Percentiles rank a stretch among this genome's conserved stretches.
These are phyloP conservation scores for Coreius guichenoti DNA, from an alignment of 2,797 vertebrate genomes.

Conservation along the genomic window DNA sequence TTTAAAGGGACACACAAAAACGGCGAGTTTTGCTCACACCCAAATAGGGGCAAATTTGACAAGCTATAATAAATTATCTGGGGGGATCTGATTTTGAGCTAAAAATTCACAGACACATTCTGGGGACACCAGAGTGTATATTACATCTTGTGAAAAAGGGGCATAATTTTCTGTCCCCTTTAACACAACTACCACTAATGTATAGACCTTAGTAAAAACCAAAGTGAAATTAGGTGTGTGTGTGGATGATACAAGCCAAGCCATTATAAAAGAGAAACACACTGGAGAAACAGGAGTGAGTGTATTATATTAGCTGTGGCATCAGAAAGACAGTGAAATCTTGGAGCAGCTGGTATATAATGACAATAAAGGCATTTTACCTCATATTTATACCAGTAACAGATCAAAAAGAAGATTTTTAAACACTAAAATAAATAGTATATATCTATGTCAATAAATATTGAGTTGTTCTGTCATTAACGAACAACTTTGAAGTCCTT, in stretches of 20 bases:
- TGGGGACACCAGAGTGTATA: too few species aligned
- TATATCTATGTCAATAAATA: background rate
- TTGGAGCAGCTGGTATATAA: background rate
- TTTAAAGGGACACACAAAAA: too few species aligned
- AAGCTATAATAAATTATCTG: too few species aligned
- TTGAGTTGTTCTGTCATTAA: constrained; percentile 13
- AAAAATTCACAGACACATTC: too few species aligned
- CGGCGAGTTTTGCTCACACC: too few species aligned
- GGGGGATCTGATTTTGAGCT: too few species aligned
- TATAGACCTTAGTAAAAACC: background rate
- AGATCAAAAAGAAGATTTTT: constrained; percentile 74
- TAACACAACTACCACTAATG: background rate
- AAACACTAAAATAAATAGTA: constrained; percentile 39
- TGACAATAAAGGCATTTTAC: background rate
- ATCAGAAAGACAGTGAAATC: background rate
- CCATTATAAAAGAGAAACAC: background rate
- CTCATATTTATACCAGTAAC: background rate
- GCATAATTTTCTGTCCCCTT: too few species aligned
- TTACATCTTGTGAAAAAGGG: too few species aligned
- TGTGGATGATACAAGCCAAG: background rate
- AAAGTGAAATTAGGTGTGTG: background rate
- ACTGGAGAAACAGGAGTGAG: background rate
- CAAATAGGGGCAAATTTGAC: too few species aligned
- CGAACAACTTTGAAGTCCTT: constrained; percentile 59
- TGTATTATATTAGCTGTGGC: background rate